Base-by-base conservation (phyloP, 2,888 invertebrate genomes). In the Agriopis marginaria region DNA sequence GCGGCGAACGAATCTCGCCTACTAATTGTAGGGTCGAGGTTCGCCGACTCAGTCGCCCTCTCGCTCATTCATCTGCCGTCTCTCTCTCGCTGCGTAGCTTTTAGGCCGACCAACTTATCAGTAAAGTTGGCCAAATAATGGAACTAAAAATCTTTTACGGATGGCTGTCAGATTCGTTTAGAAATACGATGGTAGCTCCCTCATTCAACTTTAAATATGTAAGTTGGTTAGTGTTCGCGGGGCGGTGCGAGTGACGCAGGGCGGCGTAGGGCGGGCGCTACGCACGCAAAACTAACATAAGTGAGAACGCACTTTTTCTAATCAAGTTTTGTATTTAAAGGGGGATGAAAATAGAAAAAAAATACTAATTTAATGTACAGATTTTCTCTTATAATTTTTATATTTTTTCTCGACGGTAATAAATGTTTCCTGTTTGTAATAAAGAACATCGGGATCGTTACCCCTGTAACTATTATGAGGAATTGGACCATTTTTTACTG, bases 1-100 rank as follows among this genome's bases (percentile, higher is more conserved):
- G 92, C 92, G 89, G 86, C 93, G 93, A 89, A 89, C 90, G 93
- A 91, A 94, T 92, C 93, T 93, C 89, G 91, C 87, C 90, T 90
- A 93, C 93, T 94, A 94, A 94, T 94, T 94, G 94, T 86, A 90
- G 94, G 93, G 91, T 93, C 88, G 83, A 86, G 80, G 83, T 86
- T 86, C 80, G 81, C 82, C 82, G 85, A 79, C 75, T 77, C 79
- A 74, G 70, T 78, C 85, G 70, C 60, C 56, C 64, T 72, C 90
- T 85, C 88, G 66, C 87, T 91, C 87, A 80, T 84, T 75, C 87
- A 65, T 68, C 74, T 66, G 72, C 79, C 80, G 82, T 88, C 89
- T 86, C 90, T 71, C 78, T 86, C 87, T 66, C 73, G 72, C 78
- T 79, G 82, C 85, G 82, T 79, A 82, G 82, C 89, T 89, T 88